Percentiles rank a stretch among this genome's conserved stretches.
Conservation (phyloP, 2,113 vertebrate species). For the Apteryx mantelli region DNA sequence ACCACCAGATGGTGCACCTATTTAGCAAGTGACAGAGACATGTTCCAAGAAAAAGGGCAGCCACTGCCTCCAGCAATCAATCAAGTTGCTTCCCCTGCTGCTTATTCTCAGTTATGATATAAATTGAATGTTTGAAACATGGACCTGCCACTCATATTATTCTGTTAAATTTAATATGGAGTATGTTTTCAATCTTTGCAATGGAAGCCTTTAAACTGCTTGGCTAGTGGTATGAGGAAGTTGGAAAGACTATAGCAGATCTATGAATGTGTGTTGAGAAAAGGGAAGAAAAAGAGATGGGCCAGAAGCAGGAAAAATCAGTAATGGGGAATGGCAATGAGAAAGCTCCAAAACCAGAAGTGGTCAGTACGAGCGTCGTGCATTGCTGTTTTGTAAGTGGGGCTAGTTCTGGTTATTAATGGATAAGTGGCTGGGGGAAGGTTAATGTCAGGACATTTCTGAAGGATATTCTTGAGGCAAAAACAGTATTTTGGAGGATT, state of each 20-base stretch:
- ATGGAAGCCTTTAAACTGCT: slow-evolving; percentile 25
- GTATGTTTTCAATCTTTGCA: slow-evolving; percentile 37
- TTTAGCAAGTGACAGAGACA: slow-evolving; percentile 67
- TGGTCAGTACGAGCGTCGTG: background rate
- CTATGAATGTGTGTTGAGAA: background rate
- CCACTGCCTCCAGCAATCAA: slow-evolving; percentile 52
- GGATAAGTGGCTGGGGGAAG: background rate
- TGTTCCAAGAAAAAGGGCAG: slow-evolving; percentile 56
- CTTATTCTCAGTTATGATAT: slow-evolving; percentile 33
- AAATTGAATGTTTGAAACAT: slow-evolving; percentile 35
- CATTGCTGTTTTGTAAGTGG: background rate
- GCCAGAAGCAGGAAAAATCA: background rate
- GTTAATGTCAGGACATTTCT: background rate
- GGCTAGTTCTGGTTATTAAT: background rate
- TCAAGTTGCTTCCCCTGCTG: slow-evolving; percentile 49
- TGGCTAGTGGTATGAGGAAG: background rate
- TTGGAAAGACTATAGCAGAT: background rate
- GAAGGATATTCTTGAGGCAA: background rate
- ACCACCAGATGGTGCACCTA: slow-evolving; percentile 72
- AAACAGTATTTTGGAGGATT: background rate
- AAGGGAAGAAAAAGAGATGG: background rate
- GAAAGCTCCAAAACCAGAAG: background rate
- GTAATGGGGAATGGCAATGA: background rate
- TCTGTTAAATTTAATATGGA: slow-evolving; percentile 28
- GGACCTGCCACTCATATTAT: slow-evolving; percentile 1